A percentile compares a stretch with the other conserved stretches of the same genome.
These are phyloP conservation scores for Nasonia giraulti DNA, from an alignment of 1,140 invertebrate genomes.

Conservation along the genomic window DNA sequence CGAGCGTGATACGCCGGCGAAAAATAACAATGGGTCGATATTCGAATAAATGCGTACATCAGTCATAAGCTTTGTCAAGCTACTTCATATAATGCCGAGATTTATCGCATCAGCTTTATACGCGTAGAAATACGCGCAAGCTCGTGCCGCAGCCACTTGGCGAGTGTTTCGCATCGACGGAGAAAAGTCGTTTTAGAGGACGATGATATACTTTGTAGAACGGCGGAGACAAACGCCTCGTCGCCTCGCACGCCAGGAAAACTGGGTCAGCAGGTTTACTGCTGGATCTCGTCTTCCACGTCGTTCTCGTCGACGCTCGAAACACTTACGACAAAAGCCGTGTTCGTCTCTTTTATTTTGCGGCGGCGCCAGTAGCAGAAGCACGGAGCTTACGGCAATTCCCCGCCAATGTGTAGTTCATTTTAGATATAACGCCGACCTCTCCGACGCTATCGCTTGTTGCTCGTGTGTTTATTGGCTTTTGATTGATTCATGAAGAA, in stretches of 20 bases:
- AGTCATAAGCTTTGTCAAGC: background rate
- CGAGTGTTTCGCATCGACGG: slow-evolving; percentile 22
- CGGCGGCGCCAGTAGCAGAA: background rate
- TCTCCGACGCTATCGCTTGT: background rate
- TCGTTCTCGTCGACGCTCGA: slow-evolving; percentile 11
- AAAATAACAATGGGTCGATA: background rate
- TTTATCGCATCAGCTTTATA: background rate
- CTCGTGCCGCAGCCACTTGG: background rate
- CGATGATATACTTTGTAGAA: slow-evolving; percentile 31
- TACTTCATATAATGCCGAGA: background rate
- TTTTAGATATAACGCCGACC: background rate
- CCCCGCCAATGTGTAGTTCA: slow-evolving; percentile 15
- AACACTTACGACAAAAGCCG: slow-evolving; percentile 41
- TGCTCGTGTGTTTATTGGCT: background rate
- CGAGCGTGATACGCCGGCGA: too few species aligned
- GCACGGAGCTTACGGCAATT: slow-evolving; percentile 16
- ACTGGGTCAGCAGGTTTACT: slow-evolving; percentile 43
- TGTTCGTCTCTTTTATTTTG: background rate
- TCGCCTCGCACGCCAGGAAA: background rate
- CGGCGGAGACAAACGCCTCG: slow-evolving; percentile 4
- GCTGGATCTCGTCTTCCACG: slow-evolving; percentile 6
- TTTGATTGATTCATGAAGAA: background rate
- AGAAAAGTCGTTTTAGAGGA: slow-evolving; percentile 48
- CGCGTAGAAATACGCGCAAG: background rate
- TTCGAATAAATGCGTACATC: background rate